Evolutionary conservation across 1,140 invertebrate genomes (phyloP), one percentile per base, ranked within the genome.

Genomic region (Caerostris darwini): DNA sequence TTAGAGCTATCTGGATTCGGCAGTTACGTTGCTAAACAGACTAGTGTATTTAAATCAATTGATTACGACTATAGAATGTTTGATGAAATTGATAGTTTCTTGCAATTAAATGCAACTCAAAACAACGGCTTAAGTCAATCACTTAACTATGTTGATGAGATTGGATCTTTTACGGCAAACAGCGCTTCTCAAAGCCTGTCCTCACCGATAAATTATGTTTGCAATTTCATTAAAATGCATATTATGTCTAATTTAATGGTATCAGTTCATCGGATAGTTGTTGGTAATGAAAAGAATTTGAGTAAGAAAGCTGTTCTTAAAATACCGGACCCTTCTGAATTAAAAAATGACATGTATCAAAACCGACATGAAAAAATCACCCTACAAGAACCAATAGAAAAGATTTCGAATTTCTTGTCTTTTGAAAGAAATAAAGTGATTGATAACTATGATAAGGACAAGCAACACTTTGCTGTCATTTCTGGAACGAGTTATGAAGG

Each of bases 1-100:
- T 57, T 90, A 34, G 87, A 90, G 53, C 17, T 90, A 2, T 53
- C 34, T 6, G 87, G 87, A n/a, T 53, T 14, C 50, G 87, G 87
- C 1, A 53, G 56, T 54, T 90, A 69, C 10, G 64, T 90, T 50
- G n/a, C n/a, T 87, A 50, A 14, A n/a, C 14, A 34, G 10, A 10
- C 3, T 34, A 85, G 6, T 3, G 50, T 34, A 3, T 8, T 7
- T 8, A 10, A 4, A 7, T 34, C 19, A 19, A 34, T 34, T 34
- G 34, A 34, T 5, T 7, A 34, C 19, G 19, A 53, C 4, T 12
- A 77, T 10, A 10, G 4, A 10, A 10, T 34, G 10, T 50, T 10
- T 77, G 19, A 34, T 34, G 34, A 34, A 2, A 34, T 34, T 34
- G 34, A 34, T 2, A 34, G 34, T 34, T 34, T 2, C 2, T 2